Conservation (phyloP, 2,888 invertebrate genomes). For the Heterodera filipjevi region DNA sequence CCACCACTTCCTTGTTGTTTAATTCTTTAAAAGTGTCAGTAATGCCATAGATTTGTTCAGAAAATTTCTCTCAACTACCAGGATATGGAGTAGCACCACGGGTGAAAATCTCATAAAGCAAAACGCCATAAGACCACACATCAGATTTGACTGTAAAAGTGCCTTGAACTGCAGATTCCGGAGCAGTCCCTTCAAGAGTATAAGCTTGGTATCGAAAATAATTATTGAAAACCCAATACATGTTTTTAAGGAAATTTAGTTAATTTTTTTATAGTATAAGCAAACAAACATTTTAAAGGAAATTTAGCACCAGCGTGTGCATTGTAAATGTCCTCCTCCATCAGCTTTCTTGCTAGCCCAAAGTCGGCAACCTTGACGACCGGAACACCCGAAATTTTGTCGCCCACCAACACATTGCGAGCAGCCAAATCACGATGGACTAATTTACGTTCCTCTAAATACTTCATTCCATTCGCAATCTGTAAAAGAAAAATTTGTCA, state of each 20-base stretch:
- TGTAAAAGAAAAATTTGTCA: slow-evolving; percentile 46
- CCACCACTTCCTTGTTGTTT: slow-evolving; percentile 93
- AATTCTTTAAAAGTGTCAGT: slow-evolving; percentile 72
- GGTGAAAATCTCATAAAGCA: slow-evolving; percentile 68
- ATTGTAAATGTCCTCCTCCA: slow-evolving; percentile 80
- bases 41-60: no score
- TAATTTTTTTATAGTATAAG: no score
- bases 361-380: slow-evolving; percentile 80
- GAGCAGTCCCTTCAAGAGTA: slow-evolving; percentile 81
- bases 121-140: slow-evolving; percentile 80
- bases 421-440: slow-evolving; percentile 82
- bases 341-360: slow-evolving; percentile 92
- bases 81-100: slow-evolving; percentile 89
- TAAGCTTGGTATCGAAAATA: no score
- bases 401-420: slow-evolving; percentile 66
- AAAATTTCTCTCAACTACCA: slow-evolving; percentile 69
- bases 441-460: slow-evolving; percentile 86
- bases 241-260: no score
- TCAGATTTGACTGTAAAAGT: slow-evolving; percentile 97
- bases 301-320: slow-evolving; percentile 76
- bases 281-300: slow-evolving; percentile 74
- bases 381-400: slow-evolving; percentile 67
- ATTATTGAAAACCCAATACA: neutral
- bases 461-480: slow-evolving; percentile 71
- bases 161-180: slow-evolving; percentile 87